These are phyloP conservation scores for Taenioides sp. DNA, from an alignment of 2,797 vertebrate species.

Conservation along the genomic window DNA sequence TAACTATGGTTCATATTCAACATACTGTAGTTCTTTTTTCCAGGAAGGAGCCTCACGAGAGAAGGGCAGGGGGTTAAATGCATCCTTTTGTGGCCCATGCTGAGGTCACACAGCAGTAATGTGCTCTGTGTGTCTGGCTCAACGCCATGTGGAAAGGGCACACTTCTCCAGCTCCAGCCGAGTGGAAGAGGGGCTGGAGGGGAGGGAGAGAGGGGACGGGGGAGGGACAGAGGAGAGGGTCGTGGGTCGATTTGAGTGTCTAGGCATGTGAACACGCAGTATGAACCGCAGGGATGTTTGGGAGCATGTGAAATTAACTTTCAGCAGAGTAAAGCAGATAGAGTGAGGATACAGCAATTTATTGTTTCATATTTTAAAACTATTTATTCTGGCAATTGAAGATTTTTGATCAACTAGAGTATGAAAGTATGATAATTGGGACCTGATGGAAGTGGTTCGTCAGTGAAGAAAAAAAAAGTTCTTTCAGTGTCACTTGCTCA, in stretches of 20 bases:
- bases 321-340: conserved; percentile 8
- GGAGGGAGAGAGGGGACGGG: conserved; percentile 11
- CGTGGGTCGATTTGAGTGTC: conserved; percentile 12
- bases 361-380: too few species aligned
- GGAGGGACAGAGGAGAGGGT: neutral
- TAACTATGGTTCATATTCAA: conserved; percentile 29
- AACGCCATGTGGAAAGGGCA: conserved; percentile 59
- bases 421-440: neutral
- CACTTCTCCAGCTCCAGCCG: conserved; percentile 45
- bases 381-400: too few species aligned
- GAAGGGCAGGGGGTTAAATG: conserved; percentile 67
- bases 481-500: neutral
- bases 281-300: conserved; percentile 9
- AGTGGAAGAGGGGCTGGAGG: conserved; percentile 33
- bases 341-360: too few species aligned
- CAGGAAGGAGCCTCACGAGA: conserved; percentile 32
- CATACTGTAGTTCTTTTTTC: conserved; percentile 18
- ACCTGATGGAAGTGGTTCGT: neutral
- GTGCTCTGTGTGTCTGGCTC: conserved; percentile 59
- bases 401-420: neutral
- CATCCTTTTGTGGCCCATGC: conserved; percentile 52
- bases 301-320: conserved; percentile 2
- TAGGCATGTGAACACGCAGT: conserved; percentile 21
- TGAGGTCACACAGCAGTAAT: conserved; percentile 63
- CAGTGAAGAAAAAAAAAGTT: neutral